A percentile compares a stretch with the other conserved stretches of the same genome.
Conservation (phyloP, 2,888 invertebrate genomes). For the Drosophila pseudotalamancana region DNA sequence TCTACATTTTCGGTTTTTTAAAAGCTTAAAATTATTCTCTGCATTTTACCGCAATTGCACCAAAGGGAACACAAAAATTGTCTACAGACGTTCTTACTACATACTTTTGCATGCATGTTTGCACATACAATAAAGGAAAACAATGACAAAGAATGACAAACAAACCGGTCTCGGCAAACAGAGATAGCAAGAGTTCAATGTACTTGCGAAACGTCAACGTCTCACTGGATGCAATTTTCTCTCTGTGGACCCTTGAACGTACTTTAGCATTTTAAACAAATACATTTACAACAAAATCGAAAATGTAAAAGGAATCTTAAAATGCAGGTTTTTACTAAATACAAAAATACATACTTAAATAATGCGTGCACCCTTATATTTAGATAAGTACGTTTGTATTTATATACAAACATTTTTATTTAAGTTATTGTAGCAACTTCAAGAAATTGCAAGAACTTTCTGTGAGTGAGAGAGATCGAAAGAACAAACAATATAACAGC, state of each 20-base stretch:
- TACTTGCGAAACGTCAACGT: conserved; percentile 38
- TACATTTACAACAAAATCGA: neutral
- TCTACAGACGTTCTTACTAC: too few relatives aligned
- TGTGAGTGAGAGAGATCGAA: conserved; percentile 4
- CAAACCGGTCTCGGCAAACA: conserved; percentile 33
- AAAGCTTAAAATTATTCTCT: too few relatives aligned
- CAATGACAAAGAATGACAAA: conserved; percentile 28
- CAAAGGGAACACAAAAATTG: too few relatives aligned
- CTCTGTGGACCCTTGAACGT: neutral
- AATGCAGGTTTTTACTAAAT: neutral
- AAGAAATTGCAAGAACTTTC: conserved; percentile 35
- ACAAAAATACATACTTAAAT: conserved; percentile 20
- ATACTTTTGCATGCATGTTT: too few relatives aligned
- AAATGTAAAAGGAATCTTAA: conserved; percentile 3
- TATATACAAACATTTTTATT: neutral
- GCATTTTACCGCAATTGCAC: too few relatives aligned
- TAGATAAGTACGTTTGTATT: neutral
- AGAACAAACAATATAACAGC: conserved; percentile 15
- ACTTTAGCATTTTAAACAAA: conserved; percentile 29
- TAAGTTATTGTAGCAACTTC: conserved; percentile 4
- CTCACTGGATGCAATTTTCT: conserved; percentile 14
- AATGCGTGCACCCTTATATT: neutral
- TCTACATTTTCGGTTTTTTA: too few relatives aligned
- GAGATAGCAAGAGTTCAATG: conserved; percentile 61
- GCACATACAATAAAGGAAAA: conserved; percentile 13